Evolutionary conservation across 2,113 vertebrate species (phyloP).

Genomic region (Henicopernis longicauda): DNA sequence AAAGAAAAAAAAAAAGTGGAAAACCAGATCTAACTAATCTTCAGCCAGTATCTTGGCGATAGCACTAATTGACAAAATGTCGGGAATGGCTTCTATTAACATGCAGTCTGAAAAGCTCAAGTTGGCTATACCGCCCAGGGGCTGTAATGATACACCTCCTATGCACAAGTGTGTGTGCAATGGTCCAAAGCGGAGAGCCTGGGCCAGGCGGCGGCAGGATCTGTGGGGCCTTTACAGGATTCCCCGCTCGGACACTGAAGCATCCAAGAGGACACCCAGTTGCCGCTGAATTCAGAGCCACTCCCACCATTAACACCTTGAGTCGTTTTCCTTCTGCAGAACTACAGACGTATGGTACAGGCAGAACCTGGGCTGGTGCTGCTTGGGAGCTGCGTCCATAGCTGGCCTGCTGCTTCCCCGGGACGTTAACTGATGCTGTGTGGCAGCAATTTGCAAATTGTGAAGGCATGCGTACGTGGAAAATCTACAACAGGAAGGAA

Average conservation of each 20-base stretch:
- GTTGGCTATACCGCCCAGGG: neutral
- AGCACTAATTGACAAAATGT: neutral
- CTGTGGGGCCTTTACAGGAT: neutral
- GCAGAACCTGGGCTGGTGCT: neutral
- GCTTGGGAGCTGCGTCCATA: neutral
- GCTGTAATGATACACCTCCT: neutral
- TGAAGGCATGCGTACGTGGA: neutral
- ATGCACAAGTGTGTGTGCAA: fast-evolving
- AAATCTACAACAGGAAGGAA: neutral
- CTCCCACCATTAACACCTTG: neutral
- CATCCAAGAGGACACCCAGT: neutral
- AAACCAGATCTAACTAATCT: neutral
- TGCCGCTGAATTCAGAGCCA: neutral
- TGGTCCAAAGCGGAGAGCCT: fast-evolving
- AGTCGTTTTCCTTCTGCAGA: neutral
- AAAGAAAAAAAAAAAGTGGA: neutral
- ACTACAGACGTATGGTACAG: neutral
- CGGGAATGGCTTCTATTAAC: neutral
- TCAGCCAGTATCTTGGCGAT: neutral
- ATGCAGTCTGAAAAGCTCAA: neutral
- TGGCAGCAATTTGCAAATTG: neutral
- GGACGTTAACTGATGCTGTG: fast-evolving
- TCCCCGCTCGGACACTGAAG: neutral
- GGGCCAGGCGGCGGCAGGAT: neutral
- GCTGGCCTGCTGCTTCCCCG: neutral